phyloP scores from a whole-genome alignment of 2,113 vertebrate genomes.

The Columbina picui region DNA sequence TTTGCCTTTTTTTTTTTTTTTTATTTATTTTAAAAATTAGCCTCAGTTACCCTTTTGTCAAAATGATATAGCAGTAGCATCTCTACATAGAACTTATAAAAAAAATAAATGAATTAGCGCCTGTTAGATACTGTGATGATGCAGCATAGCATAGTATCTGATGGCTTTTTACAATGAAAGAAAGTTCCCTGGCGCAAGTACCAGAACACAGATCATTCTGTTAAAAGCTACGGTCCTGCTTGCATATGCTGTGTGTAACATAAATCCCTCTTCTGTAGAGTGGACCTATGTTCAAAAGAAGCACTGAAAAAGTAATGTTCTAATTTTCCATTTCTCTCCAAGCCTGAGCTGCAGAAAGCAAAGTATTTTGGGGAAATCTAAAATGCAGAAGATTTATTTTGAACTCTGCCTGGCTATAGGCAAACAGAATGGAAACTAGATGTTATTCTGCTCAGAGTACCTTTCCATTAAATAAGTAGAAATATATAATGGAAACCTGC shows the following conservation, averaged over 20 bases:
- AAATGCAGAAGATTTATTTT: neutral
- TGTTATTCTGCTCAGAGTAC: neutral
- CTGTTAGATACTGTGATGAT: neutral
- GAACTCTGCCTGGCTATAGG: neutral
- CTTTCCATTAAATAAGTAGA: neutral
- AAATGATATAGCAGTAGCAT: neutral
- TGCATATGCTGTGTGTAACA: neutral
- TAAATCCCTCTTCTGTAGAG: neutral
- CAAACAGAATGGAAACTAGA: neutral
- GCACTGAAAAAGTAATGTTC: neutral
- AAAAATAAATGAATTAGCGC: neutral
- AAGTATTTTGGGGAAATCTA: neutral
- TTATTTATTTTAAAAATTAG: neutral
- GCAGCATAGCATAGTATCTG: neutral
- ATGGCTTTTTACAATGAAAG: neutral
- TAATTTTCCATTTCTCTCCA: neutral
- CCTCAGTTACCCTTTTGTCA: neutral
- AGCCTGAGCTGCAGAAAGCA: neutral
- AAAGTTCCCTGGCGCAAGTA: neutral
- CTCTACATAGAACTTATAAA: neutral
- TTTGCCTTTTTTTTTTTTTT: neutral
- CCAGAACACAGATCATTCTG: neutral
- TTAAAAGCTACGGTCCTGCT: neutral
- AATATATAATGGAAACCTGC: neutral
- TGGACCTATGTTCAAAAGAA: neutral